A percentile compares a stretch with the other conserved stretches of the same genome.
These are phyloP conservation scores for Oasisia sp. DNA, from an alignment of 2,888 invertebrate genomes.

Conservation along the genomic window DNA sequence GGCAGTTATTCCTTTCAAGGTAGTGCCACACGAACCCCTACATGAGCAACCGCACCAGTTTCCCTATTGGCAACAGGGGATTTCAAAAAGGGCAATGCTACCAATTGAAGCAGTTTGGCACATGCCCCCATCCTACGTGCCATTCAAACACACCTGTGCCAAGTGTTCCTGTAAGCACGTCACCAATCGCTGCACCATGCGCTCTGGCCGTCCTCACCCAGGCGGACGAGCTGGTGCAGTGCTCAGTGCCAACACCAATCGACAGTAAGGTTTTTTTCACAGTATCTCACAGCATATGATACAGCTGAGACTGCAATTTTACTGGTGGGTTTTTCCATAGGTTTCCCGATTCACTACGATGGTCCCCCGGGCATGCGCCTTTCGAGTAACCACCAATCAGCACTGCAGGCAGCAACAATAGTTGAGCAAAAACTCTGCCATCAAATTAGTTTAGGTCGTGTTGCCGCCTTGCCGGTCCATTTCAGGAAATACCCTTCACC, in stretches of 20 bases:
- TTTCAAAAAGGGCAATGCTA: background rate
- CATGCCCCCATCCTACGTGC: no score
- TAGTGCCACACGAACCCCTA: background rate
- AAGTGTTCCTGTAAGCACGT: background rate
- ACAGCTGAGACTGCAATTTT: no score
- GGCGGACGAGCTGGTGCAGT: background rate
- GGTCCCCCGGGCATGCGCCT: background rate
- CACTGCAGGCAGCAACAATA: background rate
- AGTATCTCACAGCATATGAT: background rate
- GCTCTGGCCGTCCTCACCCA: background rate
- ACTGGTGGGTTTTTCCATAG: background rate
- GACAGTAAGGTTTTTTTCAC: background rate
- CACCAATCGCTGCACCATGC: background rate
- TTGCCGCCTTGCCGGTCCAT: background rate
- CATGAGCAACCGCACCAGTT: background rate
- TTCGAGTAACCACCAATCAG: slow-evolving; percentile 7
- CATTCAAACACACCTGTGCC: background rate
- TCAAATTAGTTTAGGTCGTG: slow-evolving; percentile 3
- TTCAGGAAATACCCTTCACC: background rate
- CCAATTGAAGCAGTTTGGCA: background rate
- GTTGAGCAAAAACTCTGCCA: background rate
- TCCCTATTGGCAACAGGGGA: background rate
- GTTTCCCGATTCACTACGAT: slow-evolving; percentile 6
- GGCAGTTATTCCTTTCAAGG: background rate
- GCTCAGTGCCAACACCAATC: background rate